Evolutionary conservation across 2,113 vertebrate genomes (phyloP).

Genomic region (Apodemus sylvaticus): DNA sequence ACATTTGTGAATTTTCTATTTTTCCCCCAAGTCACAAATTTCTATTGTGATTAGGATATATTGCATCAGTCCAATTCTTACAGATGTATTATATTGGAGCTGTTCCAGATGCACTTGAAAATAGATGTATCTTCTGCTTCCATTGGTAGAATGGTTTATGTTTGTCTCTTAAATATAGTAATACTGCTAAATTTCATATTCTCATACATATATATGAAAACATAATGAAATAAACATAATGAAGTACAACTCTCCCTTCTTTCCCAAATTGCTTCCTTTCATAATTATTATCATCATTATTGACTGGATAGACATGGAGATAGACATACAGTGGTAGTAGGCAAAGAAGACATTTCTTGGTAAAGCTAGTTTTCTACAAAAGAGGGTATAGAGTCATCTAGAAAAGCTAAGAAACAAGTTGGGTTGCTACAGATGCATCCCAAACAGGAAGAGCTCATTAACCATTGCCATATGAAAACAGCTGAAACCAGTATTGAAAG

Average conservation of each 20-base stretch:
- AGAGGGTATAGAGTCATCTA: background rate
- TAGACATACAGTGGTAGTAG: background rate
- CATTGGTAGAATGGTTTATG: background rate
- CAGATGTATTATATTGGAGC: background rate
- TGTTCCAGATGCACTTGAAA: background rate
- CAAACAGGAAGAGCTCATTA: background rate
- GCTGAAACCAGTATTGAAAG: background rate
- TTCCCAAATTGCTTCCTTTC: background rate
- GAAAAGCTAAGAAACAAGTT: background rate
- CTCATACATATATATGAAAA: background rate
- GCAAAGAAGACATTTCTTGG: background rate
- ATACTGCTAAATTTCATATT: background rate
- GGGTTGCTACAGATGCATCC: background rate
- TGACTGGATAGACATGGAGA: background rate
- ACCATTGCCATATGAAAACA: background rate
- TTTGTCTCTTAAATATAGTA: background rate
- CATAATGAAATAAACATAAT: background rate
- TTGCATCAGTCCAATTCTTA: background rate
- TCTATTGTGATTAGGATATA: background rate
- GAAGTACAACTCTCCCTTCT: background rate
- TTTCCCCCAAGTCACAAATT: background rate
- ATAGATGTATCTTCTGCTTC: background rate
- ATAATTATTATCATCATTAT: background rate
- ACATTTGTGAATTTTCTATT: background rate
- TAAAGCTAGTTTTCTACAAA: background rate